These are phyloP conservation scores for Trochalopteron elliotii DNA, from an alignment of 2,113 vertebrate genomes.

Conservation along the genomic window DNA sequence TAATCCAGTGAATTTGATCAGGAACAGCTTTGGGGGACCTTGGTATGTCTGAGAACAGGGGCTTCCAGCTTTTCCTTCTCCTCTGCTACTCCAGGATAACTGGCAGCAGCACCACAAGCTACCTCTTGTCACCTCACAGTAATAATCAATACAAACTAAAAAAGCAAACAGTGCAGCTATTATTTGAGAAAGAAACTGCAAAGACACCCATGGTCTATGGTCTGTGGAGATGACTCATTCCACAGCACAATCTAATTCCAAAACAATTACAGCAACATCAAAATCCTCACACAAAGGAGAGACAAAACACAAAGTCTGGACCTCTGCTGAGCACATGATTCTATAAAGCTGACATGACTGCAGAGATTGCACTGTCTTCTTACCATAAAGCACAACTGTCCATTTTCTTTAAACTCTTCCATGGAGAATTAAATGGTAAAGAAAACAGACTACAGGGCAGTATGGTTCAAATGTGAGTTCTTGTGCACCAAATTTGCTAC, in stretches of 20 bases:
- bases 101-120: neutral
- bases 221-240: slow-evolving; percentile 55
- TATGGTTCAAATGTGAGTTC: neutral
- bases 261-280: slow-evolving; percentile 56
- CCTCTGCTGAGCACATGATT: slow-evolving; percentile 12
- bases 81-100: neutral
- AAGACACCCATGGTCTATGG: slow-evolving; percentile 23
- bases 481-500: neutral
- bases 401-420: neutral
- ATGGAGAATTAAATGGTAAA: slow-evolving; percentile 9
- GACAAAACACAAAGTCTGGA: neutral
- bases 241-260: slow-evolving; percentile 51
- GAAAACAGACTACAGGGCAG: neutral
- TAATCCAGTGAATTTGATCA: neutral
- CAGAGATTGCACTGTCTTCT: neutral
- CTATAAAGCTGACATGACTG: slow-evolving; percentile 2
- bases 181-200: slow-evolving; percentile 19
- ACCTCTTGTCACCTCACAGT: neutral
- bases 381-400: neutral
- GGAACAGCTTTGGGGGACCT: neutral
- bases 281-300: slow-evolving; percentile 31
- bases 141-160: neutral
- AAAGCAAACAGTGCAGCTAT: neutral
- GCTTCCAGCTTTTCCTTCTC: neutral
- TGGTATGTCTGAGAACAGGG: neutral